Evolutionary conservation across 2,113 vertebrate genomes (phyloP), one percentile per base, ranked within the genome.

Genomic region (Atrichornis clamosus): DNA sequence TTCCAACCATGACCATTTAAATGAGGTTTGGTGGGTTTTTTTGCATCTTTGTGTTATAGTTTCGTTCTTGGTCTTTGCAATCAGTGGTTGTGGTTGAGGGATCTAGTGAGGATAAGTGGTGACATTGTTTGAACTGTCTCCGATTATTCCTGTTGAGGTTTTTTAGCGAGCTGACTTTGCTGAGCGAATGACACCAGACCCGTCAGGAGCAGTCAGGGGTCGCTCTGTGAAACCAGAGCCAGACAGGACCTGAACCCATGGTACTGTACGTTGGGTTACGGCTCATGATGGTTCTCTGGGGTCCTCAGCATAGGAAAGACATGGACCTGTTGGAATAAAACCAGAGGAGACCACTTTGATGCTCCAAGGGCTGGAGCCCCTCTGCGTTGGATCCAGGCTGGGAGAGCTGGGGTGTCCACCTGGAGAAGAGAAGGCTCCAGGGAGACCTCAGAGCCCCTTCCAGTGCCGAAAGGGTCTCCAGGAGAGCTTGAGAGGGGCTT

Each of bases 131-230:
- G 49, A 60, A 15, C 13, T 1, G 1, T 3, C 39, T 55, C 20
- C 0, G 12, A 13, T 63, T 33, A 23, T 68, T 59, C 15, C 26
- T 70, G 10, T 46, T n/a, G 62, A 84, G 55, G 11, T 18, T n/a
- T 65, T 50, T 19, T 3, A 7, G 30, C 4, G 35, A 86, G n/a
- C 41, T 2, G 5, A 52, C 41, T 49, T 90, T 0, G 0, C 37
- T 68, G 37, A 47, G 37, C 0, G 0, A 41, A 26, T 13, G 1
- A 0, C 27, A 10, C 7, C 0, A 1, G 5, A 15, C 9, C 24
- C 1, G 2, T 22, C 20, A 42, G 28, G 47, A 21, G 33, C 8
- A 2, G 21, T 26, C 28, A 6, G 59, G 24, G 16, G n/a, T 2
- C 22, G 10, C 7, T 41, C 23, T 2, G 27, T 23, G 62, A 37